These are phyloP conservation scores for Adelosebastes latens DNA, from an alignment of 2,797 vertebrate species.

Conservation along the genomic window DNA sequence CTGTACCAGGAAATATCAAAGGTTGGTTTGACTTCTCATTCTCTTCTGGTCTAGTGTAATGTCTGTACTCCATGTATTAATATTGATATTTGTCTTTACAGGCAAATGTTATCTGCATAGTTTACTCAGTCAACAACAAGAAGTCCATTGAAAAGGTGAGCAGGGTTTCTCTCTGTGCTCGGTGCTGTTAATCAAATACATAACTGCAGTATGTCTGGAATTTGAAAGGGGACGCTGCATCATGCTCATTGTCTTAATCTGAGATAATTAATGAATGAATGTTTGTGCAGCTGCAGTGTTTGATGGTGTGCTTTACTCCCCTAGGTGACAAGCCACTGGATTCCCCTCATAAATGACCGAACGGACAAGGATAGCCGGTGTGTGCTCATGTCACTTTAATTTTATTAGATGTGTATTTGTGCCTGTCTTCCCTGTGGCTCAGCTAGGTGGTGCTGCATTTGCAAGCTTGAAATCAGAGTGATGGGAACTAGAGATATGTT, in stretches of 20 bases:
- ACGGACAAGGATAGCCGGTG: slow-evolving; percentile 99
- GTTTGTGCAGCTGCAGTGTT: not conserved
- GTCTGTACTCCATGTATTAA: not conserved
- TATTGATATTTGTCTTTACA: slow-evolving; percentile 43
- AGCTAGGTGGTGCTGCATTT: not conserved
- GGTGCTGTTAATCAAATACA: not conserved
- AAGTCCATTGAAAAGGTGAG: slow-evolving; percentile 87
- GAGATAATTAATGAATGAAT: not conserved
- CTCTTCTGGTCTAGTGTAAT: not conserved
- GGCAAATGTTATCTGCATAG: slow-evolving; percentile 88
- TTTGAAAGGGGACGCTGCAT: not conserved
- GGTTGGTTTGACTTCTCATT: slow-evolving; percentile 74
- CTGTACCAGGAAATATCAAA: slow-evolving; percentile 97
- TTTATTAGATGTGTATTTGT: not conserved
- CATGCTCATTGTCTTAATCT: not conserved
- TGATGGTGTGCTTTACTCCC: slow-evolving; percentile 32
- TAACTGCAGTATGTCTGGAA: not conserved
- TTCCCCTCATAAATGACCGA: slow-evolving; percentile 97
- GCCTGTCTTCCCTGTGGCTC: not conserved
- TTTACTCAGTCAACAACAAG: slow-evolving; percentile 87
- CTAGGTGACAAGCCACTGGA: slow-evolving; percentile 98
- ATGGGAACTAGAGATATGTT: not conserved
- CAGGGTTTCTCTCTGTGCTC: not conserved
- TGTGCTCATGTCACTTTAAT: slow-evolving; percentile 15
- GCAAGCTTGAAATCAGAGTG: not conserved